phyloP scores from a whole-genome alignment of 2,113 vertebrate species.

The Phyllopteryx taeniolatus region DNA sequence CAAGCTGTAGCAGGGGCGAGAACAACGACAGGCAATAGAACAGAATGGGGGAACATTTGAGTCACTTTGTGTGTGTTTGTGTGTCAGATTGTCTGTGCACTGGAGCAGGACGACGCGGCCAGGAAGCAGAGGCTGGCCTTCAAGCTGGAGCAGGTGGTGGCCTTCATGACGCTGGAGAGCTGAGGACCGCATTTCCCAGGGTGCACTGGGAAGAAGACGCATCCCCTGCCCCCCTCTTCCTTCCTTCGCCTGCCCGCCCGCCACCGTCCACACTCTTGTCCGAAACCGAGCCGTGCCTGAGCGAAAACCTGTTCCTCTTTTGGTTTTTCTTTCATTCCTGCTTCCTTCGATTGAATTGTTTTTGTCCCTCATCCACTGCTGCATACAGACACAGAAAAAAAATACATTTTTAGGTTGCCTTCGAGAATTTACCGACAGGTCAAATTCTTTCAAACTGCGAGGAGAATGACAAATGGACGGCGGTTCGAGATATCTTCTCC shows the following conservation, averaged over 20 bases:
- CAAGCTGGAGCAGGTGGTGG: constrained; percentile 99
- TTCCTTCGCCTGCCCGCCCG: neutral
- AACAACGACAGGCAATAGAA: too few relatives aligned
- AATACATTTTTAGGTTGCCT: constrained; percentile 76
- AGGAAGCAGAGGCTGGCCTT: constrained; percentile 97
- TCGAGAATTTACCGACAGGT: constrained; percentile 64
- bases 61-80: constrained; percentile 22
- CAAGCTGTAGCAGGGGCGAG: too few relatives aligned
- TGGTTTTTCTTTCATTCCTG: constrained; percentile 67
- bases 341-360: constrained; percentile 64
- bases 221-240: too few relatives aligned
- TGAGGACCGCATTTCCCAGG: constrained; percentile 97
- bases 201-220: constrained; percentile 81
- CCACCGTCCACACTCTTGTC: constrained; percentile 48
- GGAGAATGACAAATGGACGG: neutral
- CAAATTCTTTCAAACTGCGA: neutral
- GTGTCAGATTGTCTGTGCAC: constrained; percentile 86
- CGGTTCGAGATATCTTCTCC: neutral
- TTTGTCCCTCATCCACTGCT: constrained; percentile 74
- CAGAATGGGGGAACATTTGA: too few relatives aligned
- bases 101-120: constrained; percentile 92
- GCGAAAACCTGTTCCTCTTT: constrained; percentile 87
- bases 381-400: constrained; percentile 68
- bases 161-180: constrained; percentile 99
- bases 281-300: constrained; percentile 99